phyloP scores from a whole-genome alignment of 2,113 vertebrate species.

The Eupsittula cactorum region DNA sequence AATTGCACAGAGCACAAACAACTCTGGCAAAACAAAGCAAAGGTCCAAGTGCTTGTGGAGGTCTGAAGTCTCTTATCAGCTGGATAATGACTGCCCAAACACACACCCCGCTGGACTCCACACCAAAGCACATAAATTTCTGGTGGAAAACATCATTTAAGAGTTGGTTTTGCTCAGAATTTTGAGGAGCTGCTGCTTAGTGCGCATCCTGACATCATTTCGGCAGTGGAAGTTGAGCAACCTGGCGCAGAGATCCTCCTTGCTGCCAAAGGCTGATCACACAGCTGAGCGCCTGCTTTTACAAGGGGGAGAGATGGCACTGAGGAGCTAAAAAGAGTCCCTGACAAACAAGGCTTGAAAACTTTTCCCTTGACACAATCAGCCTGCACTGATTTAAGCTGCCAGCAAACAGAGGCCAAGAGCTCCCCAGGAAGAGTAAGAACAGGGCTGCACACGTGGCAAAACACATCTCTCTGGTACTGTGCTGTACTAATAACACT shows the following conservation, averaged over 20 bases:
- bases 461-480: background rate
- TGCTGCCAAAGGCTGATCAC: background rate
- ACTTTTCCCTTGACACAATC: background rate
- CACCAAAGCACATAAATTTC: background rate
- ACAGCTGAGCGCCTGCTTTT: background rate
- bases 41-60: background rate
- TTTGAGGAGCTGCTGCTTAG: background rate
- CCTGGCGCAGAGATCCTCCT: background rate
- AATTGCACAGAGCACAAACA: background rate
- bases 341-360: background rate
- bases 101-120: background rate
- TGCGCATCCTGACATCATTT: background rate
- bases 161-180: background rate
- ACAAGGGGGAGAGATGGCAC: background rate
- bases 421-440: background rate
- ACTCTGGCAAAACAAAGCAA: background rate
- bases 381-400: background rate
- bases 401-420: background rate
- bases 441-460: background rate
- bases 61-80: background rate
- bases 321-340: background rate
- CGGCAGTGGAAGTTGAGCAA: background rate
- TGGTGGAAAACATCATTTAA: accelerated
- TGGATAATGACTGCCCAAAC: background rate
- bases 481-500: background rate